These are phyloP conservation scores for Philereme transversata DNA, from an alignment of 2,888 invertebrate genomes.

Conservation along the genomic window DNA sequence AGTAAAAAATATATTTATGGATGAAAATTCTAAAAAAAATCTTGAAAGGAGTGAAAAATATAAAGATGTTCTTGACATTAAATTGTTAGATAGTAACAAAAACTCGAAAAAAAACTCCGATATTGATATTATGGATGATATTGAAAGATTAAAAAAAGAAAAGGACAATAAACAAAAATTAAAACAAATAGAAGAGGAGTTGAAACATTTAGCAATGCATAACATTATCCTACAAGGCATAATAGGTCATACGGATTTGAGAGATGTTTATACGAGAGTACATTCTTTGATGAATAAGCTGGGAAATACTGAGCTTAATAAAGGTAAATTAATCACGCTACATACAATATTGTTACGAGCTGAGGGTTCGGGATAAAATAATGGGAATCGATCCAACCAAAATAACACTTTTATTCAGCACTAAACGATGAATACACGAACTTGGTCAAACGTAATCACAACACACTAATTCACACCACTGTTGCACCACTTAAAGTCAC, in stretches of 20 bases:
- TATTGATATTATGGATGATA: conserved; percentile 10
- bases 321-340: conserved; percentile 19
- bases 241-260: conserved; percentile 59
- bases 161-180: conserved; percentile 19
- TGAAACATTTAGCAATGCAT: conserved; percentile 64
- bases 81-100: conserved; percentile 7
- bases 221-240: conserved; percentile 64
- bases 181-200: conserved; percentile 31
- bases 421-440: too few species aligned
- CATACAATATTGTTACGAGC: too few species aligned
- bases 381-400: too few species aligned
- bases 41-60: conserved; percentile 12
- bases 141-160: conserved; percentile 17
- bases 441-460: too few species aligned
- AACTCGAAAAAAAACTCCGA: conserved; percentile 7
- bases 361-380: too few species aligned
- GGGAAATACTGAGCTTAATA: conserved; percentile 31
- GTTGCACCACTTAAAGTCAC: too few species aligned
- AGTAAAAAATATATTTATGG: conserved; percentile 12
- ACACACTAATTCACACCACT: too few species aligned
- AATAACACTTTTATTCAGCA: too few species aligned
- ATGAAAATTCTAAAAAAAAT: conserved; percentile 9
- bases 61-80: conserved; percentile 11
- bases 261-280: conserved; percentile 53
- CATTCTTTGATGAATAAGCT: conserved; percentile 41